phyloP scores from a whole-genome alignment of 2,113 vertebrate genomes.

The Thermophis baileyi region DNA sequence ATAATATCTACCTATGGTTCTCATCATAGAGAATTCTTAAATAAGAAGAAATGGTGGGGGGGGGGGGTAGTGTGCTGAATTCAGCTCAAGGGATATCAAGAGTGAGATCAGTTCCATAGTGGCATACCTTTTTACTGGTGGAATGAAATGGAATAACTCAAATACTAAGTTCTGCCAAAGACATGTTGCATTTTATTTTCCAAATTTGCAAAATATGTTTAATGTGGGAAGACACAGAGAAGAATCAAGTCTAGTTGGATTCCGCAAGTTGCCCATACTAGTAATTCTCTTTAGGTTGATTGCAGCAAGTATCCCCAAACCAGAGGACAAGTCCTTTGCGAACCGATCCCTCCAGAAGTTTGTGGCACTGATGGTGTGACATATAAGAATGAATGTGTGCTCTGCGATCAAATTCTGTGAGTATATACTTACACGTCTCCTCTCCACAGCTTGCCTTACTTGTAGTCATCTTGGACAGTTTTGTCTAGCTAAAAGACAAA shows the following conservation, averaged over 20 bases:
- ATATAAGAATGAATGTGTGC: constrained; percentile 8
- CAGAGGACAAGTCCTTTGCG: constrained; percentile 18
- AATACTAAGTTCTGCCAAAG: neutral
- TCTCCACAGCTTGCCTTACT: neutral
- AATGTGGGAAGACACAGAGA: neutral
- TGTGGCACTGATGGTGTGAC: constrained; percentile 29
- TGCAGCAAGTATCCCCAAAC: constrained; percentile 25
- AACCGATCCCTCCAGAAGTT: neutral
- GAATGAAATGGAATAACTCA: neutral
- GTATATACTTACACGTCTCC: neutral
- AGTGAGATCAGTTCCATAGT: neutral
- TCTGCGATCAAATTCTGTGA: constrained; percentile 27
- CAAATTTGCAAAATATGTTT: neutral
- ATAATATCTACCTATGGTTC: neutral
- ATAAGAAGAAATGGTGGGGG: neutral
- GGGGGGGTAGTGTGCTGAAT: neutral
- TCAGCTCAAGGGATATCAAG: neutral
- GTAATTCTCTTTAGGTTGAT: neutral
- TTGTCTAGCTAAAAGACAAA: neutral
- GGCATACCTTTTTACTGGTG: neutral
- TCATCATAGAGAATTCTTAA: neutral
- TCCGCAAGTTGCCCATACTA: neutral
- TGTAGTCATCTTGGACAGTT: neutral
- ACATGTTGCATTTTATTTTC: neutral
- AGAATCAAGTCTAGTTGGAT: neutral